Percentiles rank a stretch among this genome's conserved stretches.
phyloP scores from a whole-genome alignment of 2,113 vertebrate species.

The Hyaena hyaena region DNA sequence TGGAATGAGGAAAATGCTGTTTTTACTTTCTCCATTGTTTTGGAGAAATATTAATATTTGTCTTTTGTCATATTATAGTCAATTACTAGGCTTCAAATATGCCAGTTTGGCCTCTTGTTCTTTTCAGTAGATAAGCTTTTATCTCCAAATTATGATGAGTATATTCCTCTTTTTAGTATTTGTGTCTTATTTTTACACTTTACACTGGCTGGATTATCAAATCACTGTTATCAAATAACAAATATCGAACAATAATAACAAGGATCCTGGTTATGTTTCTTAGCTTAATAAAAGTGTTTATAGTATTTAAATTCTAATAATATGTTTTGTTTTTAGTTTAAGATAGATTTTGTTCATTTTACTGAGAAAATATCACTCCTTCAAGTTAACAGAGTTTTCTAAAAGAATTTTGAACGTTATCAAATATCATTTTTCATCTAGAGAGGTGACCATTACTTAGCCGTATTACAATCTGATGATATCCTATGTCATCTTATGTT shows the following conservation, averaged over 20 bases:
- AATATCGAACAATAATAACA: not conserved
- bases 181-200: not conserved
- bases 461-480: not conserved
- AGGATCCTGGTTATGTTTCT: not conserved
- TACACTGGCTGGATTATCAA: not conserved
- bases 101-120: not conserved
- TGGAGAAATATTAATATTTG: not conserved
- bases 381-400: not conserved
- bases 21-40: no score
- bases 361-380: not conserved
- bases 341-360: not conserved
- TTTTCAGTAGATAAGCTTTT: not conserved
- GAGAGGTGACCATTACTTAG: not conserved
- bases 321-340: not conserved
- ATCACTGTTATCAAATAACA: not conserved
- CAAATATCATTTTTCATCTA: not conserved
- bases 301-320: not conserved
- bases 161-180: not conserved
- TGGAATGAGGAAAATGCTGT: not conserved
- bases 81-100: not conserved
- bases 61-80: not conserved
- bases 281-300: not conserved
- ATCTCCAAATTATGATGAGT: not conserved
- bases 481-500: not conserved
- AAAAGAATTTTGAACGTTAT: not conserved